Evolutionary conservation across 2,888 invertebrate genomes (phyloP).

Genomic region (Hydroisotoma schaefferi): DNA sequence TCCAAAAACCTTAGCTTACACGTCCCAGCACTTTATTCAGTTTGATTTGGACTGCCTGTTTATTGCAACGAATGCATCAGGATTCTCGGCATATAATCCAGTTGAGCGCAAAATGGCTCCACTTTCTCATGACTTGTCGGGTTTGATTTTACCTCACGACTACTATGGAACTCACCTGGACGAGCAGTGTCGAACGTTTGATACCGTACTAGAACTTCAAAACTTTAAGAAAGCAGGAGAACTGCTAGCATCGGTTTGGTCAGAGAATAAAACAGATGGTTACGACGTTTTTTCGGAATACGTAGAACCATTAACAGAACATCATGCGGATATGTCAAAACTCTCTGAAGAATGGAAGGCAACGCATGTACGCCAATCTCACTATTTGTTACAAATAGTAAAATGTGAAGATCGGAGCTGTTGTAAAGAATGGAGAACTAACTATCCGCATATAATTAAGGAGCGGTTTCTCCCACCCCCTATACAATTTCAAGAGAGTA

Average conservation of each 20-base stretch:
- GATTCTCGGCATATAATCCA: constrained; percentile 46
- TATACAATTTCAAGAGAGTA: neutral
- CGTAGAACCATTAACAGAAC: neutral
- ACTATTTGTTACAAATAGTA: constrained; percentile 19
- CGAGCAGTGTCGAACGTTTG: constrained; percentile 41
- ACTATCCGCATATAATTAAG: neutral
- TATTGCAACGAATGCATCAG: constrained; percentile 47
- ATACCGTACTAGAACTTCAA: constrained; percentile 50
- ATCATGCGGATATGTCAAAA: neutral
- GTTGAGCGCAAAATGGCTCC: constrained; percentile 49
- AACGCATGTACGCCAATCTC: constrained; percentile 14
- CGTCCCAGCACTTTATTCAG: constrained; percentile 35
- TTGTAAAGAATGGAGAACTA: constrained; percentile 7
- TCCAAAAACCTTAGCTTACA: constrained; percentile 35
- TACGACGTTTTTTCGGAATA: constrained; percentile 26
- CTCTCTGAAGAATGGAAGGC: constrained; percentile 10
- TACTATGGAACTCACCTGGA: constrained; percentile 45
- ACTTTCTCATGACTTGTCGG: constrained; percentile 44
- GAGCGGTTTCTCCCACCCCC: constrained; percentile 1
- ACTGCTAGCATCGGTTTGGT: constrained; percentile 51
- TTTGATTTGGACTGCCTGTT: constrained; percentile 41
- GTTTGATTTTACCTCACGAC: constrained; percentile 46
- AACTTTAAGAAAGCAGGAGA: constrained; percentile 51
- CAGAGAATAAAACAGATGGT: constrained; percentile 48
- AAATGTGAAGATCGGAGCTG: constrained; percentile 17